phyloP scores from a whole-genome alignment of 2,113 vertebrate species.

The Passerina amoena region DNA sequence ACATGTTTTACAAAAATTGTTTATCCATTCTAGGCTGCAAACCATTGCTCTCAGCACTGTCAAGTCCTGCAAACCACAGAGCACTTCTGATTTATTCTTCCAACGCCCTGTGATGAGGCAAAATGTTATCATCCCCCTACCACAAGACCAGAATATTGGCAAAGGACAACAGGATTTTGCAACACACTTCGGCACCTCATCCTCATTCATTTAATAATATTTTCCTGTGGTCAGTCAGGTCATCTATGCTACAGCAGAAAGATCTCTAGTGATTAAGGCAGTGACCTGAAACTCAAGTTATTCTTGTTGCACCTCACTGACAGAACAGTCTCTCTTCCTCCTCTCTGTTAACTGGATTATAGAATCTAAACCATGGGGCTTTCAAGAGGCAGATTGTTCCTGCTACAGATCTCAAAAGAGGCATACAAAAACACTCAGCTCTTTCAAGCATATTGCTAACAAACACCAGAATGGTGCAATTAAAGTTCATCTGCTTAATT shows the following conservation, averaged over 20 bases:
- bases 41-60: neutral
- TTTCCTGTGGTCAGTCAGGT: neutral
- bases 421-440: neutral
- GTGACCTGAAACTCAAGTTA: conserved; percentile 20
- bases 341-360: neutral
- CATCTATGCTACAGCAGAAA: neutral
- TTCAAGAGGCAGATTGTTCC: neutral
- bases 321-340: neutral
- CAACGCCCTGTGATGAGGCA: neutral
- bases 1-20: neutral
- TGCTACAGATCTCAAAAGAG: neutral
- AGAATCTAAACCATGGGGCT: neutral
- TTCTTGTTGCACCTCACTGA: neutral
- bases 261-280: neutral
- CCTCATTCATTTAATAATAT: neutral
- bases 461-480: neutral
- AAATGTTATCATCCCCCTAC: neutral
- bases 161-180: neutral
- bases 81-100: neutral
- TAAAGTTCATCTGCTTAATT: neutral
- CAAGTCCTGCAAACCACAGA: neutral
- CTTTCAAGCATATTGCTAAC: neutral
- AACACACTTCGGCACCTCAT: neutral
- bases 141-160: neutral
- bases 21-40: neutral